Evolutionary conservation across 2,113 vertebrate genomes (phyloP).

Genomic region (Ploceus nigricollis): DNA sequence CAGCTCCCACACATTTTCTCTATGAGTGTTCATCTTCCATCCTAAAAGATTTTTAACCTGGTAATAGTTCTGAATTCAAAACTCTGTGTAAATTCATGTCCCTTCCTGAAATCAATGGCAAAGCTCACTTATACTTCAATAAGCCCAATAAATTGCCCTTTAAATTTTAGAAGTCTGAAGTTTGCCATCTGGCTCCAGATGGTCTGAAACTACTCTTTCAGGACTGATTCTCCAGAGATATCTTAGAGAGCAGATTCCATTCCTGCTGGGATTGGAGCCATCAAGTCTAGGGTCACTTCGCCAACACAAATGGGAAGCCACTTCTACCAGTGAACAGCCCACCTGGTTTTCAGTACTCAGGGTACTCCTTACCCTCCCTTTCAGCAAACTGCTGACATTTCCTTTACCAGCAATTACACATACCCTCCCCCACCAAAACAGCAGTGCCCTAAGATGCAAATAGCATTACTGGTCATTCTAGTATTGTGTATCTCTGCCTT

Average conservation of each 20-base stretch:
- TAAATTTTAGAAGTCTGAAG: slow-evolving; percentile 53
- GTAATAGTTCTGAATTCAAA: slow-evolving; percentile 23
- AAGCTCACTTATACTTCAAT: slow-evolving; percentile 18
- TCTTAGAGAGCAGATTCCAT: slow-evolving; percentile 33
- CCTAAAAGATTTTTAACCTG: slow-evolving; percentile 25
- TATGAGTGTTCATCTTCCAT: not conserved
- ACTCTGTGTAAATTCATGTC: not conserved
- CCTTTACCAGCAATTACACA: not conserved
- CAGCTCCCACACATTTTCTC: slow-evolving; percentile 33
- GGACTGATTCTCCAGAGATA: slow-evolving; percentile 35
- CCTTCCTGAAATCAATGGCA: not conserved
- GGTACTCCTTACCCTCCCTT: not conserved
- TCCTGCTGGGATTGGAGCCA: slow-evolving; percentile 48
- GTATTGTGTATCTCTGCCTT: not conserved
- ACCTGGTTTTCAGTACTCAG: not conserved
- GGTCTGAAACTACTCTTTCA: slow-evolving; percentile 55
- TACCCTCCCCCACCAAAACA: not conserved
- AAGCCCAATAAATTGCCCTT: slow-evolving; percentile 11
- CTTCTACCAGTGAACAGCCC: not conserved
- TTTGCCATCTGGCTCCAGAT: slow-evolving; percentile 61
- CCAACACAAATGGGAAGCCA: slow-evolving; percentile 9
- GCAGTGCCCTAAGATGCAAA: not conserved
- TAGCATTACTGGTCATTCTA: not conserved
- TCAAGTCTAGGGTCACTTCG: slow-evolving; percentile 35
- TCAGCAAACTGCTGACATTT: not conserved